Base-by-base conservation (phyloP, 2,888 invertebrate species). In the Spatulosminthurus flaviceps region DNA sequence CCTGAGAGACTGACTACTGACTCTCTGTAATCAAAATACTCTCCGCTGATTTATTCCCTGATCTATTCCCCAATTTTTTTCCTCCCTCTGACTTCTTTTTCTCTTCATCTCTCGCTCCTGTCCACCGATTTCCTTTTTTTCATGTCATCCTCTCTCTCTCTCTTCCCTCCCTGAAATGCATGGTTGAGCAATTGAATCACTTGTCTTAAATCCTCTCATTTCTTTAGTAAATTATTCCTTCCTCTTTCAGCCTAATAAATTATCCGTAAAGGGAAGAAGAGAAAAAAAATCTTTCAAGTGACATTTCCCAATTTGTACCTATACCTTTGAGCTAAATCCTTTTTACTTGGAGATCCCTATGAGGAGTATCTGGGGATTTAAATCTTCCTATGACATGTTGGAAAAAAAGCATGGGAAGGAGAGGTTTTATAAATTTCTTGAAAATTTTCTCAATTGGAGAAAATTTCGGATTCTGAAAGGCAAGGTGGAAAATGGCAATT, bases 31-130 rank as follows among this genome's bases (percentile, higher is more conserved):
- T 72, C 72, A 78, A 72, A 78, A 78, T 72, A 71, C 78, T 78
- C 78, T 78, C 72, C 78, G 64, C 78, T 78, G 78, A 78, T 78
- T 78, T 78, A 72, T 72, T 72, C 66, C 34, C 66, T 72, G 71
- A 78, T 78, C 72, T 78, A 51, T 51, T 72, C 70, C 77, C 29
- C 21, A 22, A 24, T 43, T 77, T 29, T 77, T 77, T 29, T 77
- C 26, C 41, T 29, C 70, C 21, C 24, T 22, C 71, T 71, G n/a
- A n/a, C n/a, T 11, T 21, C 71, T 19, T 22, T 43, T 24, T 72
- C 51, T 72, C 51, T 51, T 16, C 16, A 2, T 51, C 26, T 72
- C 26, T 43, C 43, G n/a, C n/a, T 70, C 13, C 43, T n/a, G n/a
- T n/a, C n/a, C n/a, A n/a, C n/a, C n/a, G n/a, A n/a, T n/a, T 34